A percentile compares a stretch with the other conserved stretches of the same genome.
Conservation (phyloP, 2,888 invertebrate species). For the Chironomus riparius region DNA sequence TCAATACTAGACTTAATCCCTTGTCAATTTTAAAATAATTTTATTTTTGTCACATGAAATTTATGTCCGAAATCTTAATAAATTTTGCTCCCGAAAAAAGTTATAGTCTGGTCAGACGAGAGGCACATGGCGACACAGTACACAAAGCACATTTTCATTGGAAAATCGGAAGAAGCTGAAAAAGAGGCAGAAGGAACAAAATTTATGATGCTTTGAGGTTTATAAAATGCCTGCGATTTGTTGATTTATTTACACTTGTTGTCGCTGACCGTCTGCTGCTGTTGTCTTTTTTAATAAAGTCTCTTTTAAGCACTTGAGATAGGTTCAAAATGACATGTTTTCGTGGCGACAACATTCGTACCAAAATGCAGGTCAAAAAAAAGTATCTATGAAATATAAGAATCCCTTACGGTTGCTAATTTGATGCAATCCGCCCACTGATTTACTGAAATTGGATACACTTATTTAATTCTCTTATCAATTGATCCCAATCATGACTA, state of each 20-base stretch:
- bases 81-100: too few relatives aligned
- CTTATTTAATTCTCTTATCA: slow-evolving; percentile 22
- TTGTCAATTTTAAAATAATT: too few relatives aligned
- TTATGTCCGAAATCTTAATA: too few relatives aligned
- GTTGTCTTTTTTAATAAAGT: neutral
- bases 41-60: too few relatives aligned
- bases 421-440: slow-evolving; percentile 14
- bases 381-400: neutral
- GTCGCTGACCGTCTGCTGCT: slow-evolving; percentile 24
- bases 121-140: neutral
- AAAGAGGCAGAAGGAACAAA: neutral
- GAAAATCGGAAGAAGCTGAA: neutral
- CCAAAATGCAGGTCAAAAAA: slow-evolving; percentile 20
- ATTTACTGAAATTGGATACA: slow-evolving; percentile 25
- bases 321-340: slow-evolving; percentile 19
- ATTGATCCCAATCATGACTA: neutral
- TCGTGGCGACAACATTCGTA: slow-evolving; percentile 25
- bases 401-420: neutral
- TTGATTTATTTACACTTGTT: slow-evolving; percentile 27
- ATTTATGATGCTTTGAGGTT: slow-evolving; percentile 15
- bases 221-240: neutral
- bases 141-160: neutral
- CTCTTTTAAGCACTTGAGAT: slow-evolving; percentile 3
- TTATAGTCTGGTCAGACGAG: neutral
- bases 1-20: too few relatives aligned